Evolutionary conservation across 2,888 invertebrate species (phyloP).

Genomic region (Acanthosepion pharaonis): DNA sequence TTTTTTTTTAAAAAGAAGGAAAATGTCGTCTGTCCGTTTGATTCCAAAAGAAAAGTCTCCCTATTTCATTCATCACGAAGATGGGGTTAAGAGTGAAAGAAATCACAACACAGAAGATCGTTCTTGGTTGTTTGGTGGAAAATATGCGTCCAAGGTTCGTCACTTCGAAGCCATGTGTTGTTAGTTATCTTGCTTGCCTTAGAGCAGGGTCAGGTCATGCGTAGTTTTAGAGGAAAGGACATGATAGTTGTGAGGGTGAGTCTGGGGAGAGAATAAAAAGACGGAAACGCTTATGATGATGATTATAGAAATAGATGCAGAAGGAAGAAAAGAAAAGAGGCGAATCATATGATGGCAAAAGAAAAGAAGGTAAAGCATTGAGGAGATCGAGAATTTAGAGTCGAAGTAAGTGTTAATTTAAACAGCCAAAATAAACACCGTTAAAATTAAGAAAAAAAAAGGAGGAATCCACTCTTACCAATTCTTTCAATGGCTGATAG

Average conservation of each 20-base stretch:
- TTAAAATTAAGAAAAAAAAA: too few relatives aligned
- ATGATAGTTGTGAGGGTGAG: background rate
- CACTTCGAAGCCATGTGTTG: background rate
- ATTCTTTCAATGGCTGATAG: too few relatives aligned
- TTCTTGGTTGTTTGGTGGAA: background rate
- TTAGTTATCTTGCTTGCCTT: background rate
- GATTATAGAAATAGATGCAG: background rate
- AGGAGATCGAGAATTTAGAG: too few relatives aligned
- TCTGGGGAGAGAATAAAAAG: too few relatives aligned
- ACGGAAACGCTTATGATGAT: too few relatives aligned
- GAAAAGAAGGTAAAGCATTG: background rate
- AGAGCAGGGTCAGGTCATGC: background rate
- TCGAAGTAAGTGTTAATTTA: too few relatives aligned
- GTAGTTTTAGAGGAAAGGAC: background rate
- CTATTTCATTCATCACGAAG: too few relatives aligned
- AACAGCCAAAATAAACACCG: too few relatives aligned
- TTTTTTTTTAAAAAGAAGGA: too few relatives aligned
- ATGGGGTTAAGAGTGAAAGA: background rate
- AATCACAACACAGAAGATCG: background rate
- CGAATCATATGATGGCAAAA: background rate
- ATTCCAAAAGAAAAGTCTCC: too few relatives aligned
- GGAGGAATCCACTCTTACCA: too few relatives aligned
- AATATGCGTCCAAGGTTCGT: background rate
- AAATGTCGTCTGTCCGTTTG: too few relatives aligned
- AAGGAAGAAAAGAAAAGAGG: background rate